A percentile compares a stretch with the other conserved stretches of the same genome.
These are phyloP conservation scores for Acromyrmex heyeri DNA, from an alignment of 1,140 invertebrate species.

Conservation along the genomic window DNA sequence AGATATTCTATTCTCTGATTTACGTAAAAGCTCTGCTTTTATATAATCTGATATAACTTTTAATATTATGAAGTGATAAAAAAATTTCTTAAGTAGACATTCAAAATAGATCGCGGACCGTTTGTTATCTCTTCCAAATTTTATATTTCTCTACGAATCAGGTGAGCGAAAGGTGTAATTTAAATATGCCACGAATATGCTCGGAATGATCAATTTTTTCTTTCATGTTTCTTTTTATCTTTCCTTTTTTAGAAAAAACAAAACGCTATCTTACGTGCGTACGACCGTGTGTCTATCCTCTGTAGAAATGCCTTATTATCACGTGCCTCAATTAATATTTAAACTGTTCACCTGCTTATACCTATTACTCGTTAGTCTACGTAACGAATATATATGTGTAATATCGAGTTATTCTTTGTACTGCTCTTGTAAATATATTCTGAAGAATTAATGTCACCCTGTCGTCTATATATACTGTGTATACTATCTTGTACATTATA, in stretches of 20 bases:
- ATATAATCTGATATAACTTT: background rate
- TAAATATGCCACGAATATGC: background rate
- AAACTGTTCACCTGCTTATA: constrained; percentile 81
- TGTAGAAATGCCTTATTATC: constrained; percentile 83
- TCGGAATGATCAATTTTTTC: background rate
- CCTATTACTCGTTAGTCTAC: constrained; percentile 79
- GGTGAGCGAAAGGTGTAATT: background rate
- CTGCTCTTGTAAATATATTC: constrained; percentile 84
- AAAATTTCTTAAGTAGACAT: background rate
- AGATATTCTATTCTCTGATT: background rate
- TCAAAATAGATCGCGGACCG: background rate
- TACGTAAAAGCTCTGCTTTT: background rate
- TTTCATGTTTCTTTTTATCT: background rate
- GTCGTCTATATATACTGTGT: constrained; percentile 64
- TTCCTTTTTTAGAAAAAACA: background rate
- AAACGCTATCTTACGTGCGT: constrained; percentile 71
- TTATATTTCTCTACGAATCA: background rate
- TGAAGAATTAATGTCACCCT: constrained; percentile 79
- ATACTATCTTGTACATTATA: constrained; percentile 38
- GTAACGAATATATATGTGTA: constrained; percentile 80
- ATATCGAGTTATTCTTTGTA: constrained; percentile 83
- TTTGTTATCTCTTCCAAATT: background rate
- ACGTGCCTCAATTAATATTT: constrained; percentile 83
- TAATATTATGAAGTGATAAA: background rate
- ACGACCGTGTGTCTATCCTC: constrained; percentile 76